Evolutionary conservation across 1,140 invertebrate genomes (phyloP).

Genomic region (Plutomurus gul): DNA sequence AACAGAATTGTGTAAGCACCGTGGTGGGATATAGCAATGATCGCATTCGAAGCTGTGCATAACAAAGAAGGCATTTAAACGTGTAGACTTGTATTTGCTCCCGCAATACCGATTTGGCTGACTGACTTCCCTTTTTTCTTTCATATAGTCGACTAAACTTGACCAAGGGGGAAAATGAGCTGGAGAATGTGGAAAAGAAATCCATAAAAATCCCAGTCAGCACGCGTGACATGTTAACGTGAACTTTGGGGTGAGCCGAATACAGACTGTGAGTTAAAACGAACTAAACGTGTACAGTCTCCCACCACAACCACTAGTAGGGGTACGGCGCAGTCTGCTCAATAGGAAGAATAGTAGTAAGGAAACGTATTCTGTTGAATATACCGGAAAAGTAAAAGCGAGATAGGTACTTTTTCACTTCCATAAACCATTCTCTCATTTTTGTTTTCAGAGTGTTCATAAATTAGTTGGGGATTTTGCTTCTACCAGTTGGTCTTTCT

Average conservation of each 20-base stretch:
- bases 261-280: neutral
- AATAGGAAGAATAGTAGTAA: too few relatives aligned
- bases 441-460: neutral
- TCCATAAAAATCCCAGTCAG: conserved; percentile 28
- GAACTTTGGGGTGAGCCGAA: conserved; percentile 16
- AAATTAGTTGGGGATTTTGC: too few relatives aligned
- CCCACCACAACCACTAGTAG: neutral
- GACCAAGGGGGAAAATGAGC: conserved; percentile 14
- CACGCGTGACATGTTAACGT: conserved; percentile 28
- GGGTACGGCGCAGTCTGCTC: too few relatives aligned
- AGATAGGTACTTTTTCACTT: neutral
- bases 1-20: too few relatives aligned
- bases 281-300: neutral
- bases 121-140: neutral
- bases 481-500: too few relatives aligned
- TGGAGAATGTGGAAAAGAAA: neutral
- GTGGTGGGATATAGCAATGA: too few relatives aligned
- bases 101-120: neutral
- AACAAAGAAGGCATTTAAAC: too few relatives aligned
- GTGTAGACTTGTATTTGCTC: too few relatives aligned
- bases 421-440: neutral
- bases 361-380: too few relatives aligned
- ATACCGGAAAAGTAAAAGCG: neutral
- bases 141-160: neutral
- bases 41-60: too few relatives aligned